Evolutionary conservation across 1,140 invertebrate species (phyloP).

Genomic region (Orius insidiosus): DNA sequence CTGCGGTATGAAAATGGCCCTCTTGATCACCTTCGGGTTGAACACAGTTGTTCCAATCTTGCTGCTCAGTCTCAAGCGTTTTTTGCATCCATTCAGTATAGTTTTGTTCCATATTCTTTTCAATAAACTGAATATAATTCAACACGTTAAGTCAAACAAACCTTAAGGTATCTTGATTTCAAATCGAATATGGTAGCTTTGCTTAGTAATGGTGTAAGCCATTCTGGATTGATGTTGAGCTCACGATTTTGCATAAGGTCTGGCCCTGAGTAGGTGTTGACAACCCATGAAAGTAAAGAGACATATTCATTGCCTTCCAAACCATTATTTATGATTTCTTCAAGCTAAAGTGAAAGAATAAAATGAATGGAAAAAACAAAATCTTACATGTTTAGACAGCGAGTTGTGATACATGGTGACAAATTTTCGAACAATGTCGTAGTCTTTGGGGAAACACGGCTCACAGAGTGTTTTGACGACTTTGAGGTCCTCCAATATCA

Average conservation of each 20-base stretch:
- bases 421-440: slow-evolving; percentile 81
- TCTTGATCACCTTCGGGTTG: slow-evolving; percentile 66
- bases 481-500: slow-evolving; percentile 79
- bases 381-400: slow-evolving; percentile 67
- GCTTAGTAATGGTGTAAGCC: slow-evolving; percentile 54
- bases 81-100: slow-evolving; percentile 94
- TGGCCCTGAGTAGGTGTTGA: slow-evolving; percentile 64
- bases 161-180: slow-evolving; percentile 56
- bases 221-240: slow-evolving; percentile 56
- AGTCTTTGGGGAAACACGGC: slow-evolving; percentile 90
- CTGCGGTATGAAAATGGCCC: slow-evolving; percentile 72
- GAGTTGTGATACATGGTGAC: slow-evolving; percentile 86
- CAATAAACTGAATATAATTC: no score
- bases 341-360: slow-evolving; percentile 53
- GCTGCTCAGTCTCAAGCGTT: slow-evolving; percentile 72
- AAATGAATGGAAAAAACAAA: no score
- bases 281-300: slow-evolving; percentile 79
- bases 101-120: slow-evolving; percentile 77
- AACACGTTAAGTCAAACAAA: no score
- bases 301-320: slow-evolving; percentile 95
- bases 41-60: slow-evolving; percentile 61
- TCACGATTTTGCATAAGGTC: slow-evolving; percentile 80
- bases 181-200: slow-evolving; percentile 56
- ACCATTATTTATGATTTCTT: slow-evolving; percentile 70
- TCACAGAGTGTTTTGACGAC: slow-evolving; percentile 85